Percentiles rank a stretch among this genome's conserved stretches.
Conservation (phyloP, 1,140 invertebrate species). For the Trachelipus rathkii region DNA sequence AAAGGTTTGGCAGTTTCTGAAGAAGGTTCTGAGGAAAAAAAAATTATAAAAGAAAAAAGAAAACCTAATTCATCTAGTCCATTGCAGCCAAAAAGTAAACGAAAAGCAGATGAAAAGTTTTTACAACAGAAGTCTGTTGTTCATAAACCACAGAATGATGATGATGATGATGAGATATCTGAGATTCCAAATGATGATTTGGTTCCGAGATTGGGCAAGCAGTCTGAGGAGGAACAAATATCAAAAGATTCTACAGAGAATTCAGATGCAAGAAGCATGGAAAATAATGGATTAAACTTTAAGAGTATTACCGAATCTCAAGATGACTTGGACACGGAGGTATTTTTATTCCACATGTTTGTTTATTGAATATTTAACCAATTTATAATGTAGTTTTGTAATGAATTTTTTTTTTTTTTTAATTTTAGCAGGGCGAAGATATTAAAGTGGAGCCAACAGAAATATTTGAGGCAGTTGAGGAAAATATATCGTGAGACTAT, state of each 20-base stretch:
- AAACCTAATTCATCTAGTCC: neutral
- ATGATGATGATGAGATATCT: neutral
- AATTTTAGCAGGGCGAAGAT: neutral
- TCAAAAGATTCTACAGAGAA: neutral
- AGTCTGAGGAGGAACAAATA: neutral
- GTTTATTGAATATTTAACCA: too few species aligned
- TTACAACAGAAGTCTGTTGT: neutral
- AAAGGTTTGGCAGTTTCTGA: slow-evolving; percentile 27
- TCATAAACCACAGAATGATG: neutral
- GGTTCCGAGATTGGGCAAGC: neutral
- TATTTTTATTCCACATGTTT: too few species aligned
- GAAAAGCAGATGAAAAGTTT: neutral
- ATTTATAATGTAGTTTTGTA: too few species aligned
- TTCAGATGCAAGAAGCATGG: neutral
- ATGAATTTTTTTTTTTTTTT: neutral
- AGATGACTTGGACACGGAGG: too few species aligned
- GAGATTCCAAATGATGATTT: neutral
- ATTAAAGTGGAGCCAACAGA: neutral
- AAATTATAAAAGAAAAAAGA: neutral
- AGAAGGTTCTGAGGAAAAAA: slow-evolving; percentile 7
- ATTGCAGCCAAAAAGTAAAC: slow-evolving; percentile 4
- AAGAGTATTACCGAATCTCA: neutral
- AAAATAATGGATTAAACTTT: neutral
- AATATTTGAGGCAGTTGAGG: slow-evolving; percentile 8
- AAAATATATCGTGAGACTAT: neutral